Base-by-base conservation (phyloP, 2,797 vertebrate species). In the Xyrichtys novacula region DNA sequence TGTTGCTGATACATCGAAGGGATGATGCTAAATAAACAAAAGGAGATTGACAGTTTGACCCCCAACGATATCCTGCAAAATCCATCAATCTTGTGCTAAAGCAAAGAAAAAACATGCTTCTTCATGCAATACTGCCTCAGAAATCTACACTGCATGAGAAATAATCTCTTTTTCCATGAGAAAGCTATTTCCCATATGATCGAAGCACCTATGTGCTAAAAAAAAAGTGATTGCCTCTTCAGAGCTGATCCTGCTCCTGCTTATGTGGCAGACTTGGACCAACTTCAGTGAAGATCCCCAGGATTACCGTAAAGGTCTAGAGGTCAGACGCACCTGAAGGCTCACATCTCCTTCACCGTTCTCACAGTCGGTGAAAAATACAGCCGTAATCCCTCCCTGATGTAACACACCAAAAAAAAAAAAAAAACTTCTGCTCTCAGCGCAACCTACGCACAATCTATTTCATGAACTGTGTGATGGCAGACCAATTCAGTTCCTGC, bases 381-480 rank as follows among this genome's bases (percentile, higher is more conserved):
- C 10, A 15, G 31, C 23, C 46, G 16, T 23, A 31, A 31, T 29
- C n/a, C 23, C 70, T 2, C 48, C 10, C 53, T 53, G 64, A 71
- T 40, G 58, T 71, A 59, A 75, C 60, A 67, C 54, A 76, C 75
- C 49, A 65, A 74, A 74, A 75, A 3, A 28, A 68, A 74, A 81
- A 81, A 56, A 81, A 80, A 56, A 11, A 36, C 80, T 81, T 80
- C 65, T 1, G 49, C 54, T 75, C 25, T 5, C 50, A 32, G 36
- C 49, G 47, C 70, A 76, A 22, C 84, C 85, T 78, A 86, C 81
- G 3, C 23, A 3, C 76, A 77, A 57, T 63, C 80, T 71, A 80
- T 79, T 78, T 87, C 67, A 81, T 65, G 55, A 87, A 81, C 78
- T 61, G 53, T 34, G 71, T 58, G 82, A 83, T 39, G 19, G 64